Percentiles rank a stretch among this genome's conserved stretches.
phyloP scores from a whole-genome alignment of 92 coral and sea anemone species.

The Porites divaricata region DNA sequence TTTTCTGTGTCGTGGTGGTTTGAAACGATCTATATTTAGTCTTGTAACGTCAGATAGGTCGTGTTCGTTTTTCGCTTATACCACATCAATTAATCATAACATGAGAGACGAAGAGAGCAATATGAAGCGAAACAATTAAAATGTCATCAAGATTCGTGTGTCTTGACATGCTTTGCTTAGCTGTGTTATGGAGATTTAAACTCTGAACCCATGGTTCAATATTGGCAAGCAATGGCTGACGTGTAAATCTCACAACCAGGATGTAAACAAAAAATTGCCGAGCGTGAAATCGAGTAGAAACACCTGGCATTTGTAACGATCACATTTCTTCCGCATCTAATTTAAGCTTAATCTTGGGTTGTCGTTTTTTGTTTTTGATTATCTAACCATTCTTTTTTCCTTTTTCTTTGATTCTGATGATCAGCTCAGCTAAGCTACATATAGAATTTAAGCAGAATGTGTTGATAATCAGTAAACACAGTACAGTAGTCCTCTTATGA shows the following conservation, averaged over 20 bases:
- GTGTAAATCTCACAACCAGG: background rate
- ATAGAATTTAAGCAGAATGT: background rate
- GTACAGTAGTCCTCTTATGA: too few species aligned
- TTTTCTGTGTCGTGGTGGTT: background rate
- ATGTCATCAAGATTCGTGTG: background rate
- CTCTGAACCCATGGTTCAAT: background rate
- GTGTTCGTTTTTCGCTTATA: conserved; percentile 1
- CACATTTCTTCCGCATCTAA: background rate
- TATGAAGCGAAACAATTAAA: conserved; percentile 2
- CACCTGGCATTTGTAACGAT: background rate
- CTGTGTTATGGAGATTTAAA: background rate
- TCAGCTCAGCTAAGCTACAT: background rate
- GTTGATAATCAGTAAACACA: background rate
- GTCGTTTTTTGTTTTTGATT: background rate
- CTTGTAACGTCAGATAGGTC: conserved; percentile 26
- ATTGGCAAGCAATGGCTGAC: background rate
- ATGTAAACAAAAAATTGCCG: background rate
- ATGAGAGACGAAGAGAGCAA: background rate
- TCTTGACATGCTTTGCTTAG: background rate
- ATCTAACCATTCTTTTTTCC: background rate
- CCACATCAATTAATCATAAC: conserved; percentile 7
- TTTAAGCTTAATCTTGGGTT: background rate
- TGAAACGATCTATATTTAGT: conserved; percentile 4
- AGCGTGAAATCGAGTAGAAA: background rate
- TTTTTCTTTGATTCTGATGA: background rate